These are phyloP conservation scores for Eristalis intricaria DNA, from an alignment of 2,888 invertebrate species.

Conservation along the genomic window DNA sequence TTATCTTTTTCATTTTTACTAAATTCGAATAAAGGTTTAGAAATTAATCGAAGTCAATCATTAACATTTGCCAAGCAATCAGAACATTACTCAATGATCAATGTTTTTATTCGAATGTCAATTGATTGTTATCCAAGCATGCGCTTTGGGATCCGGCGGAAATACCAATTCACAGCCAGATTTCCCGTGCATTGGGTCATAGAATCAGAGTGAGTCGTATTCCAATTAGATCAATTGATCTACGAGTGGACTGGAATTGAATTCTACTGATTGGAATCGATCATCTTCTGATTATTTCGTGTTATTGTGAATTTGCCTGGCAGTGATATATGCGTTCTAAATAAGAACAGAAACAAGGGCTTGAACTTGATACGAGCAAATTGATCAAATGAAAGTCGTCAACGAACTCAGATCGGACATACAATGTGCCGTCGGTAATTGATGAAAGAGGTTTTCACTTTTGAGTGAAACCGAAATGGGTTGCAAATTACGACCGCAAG, in stretches of 20 bases:
- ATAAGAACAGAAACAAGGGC: neutral
- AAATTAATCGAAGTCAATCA: too few relatives aligned
- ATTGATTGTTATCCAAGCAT: conserved; percentile 15
- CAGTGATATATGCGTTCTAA: neutral
- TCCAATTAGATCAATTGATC: neutral
- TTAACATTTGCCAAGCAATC: neutral
- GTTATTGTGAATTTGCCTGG: neutral
- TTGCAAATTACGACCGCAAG: too few relatives aligned
- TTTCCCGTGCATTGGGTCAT: conserved; percentile 3
- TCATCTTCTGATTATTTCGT: neutral
- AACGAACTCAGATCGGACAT: too few relatives aligned
- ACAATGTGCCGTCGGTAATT: too few relatives aligned
- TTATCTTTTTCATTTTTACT: too few relatives aligned
- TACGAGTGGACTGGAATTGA: neutral
- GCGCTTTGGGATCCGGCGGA: conserved; percentile 32
- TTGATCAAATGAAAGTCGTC: neutral
- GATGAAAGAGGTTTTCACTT: too few relatives aligned
- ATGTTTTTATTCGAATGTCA: conserved; percentile 2
- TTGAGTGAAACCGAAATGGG: too few relatives aligned
- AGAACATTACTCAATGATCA: neutral
- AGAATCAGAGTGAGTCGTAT: neutral
- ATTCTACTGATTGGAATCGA: neutral
- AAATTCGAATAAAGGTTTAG: too few relatives aligned
- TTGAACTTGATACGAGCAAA: neutral
- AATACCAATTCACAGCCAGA: conserved; percentile 34